Evolutionary conservation across 2,888 invertebrate species (phyloP).

Genomic region (Corythucha ciliata): DNA sequence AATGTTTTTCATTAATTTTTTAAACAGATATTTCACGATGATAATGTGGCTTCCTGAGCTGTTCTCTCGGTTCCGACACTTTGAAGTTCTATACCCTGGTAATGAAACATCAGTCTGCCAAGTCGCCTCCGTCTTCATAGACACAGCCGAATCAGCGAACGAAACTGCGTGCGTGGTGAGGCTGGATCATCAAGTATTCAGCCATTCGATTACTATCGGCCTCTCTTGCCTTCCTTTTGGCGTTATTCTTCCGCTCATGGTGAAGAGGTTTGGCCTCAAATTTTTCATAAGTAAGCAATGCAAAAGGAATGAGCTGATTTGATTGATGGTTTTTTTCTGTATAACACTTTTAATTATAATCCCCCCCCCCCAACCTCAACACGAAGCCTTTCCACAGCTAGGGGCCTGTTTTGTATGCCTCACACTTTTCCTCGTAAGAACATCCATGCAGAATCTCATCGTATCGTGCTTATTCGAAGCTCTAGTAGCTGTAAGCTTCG

Average conservation of each 20-base stretch:
- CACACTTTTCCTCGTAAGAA: slow-evolving; percentile 62
- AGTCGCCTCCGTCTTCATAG: slow-evolving; percentile 59
- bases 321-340: no score
- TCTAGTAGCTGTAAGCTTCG: slow-evolving; percentile 66
- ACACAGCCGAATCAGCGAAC: slow-evolving; percentile 28
- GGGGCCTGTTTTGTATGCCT: no score
- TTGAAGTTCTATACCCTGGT: slow-evolving; percentile 56
- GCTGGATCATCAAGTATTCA: slow-evolving; percentile 56
- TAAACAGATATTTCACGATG: slow-evolving; percentile 72
- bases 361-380: no score
- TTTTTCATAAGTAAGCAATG: slow-evolving; percentile 63
- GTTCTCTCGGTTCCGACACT: slow-evolving; percentile 72
- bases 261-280: slow-evolving; percentile 69
- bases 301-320: no score
- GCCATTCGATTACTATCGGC: slow-evolving; percentile 69
- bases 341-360: no score
- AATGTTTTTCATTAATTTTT: no score
- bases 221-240: slow-evolving; percentile 72
- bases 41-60: slow-evolving; percentile 90
- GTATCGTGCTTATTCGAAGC: slow-evolving; percentile 72
- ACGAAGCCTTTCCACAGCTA: no score
- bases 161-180: slow-evolving; percentile 25
- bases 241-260: slow-evolving; percentile 66
- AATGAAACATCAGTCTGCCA: slow-evolving; percentile 65
- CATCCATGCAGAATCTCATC: slow-evolving; percentile 59